Evolutionary conservation across 92 coral and sea anemone species (phyloP), one percentile per base, ranked within the genome.

Genomic region (Anthopleura xanthogrammica): DNA sequence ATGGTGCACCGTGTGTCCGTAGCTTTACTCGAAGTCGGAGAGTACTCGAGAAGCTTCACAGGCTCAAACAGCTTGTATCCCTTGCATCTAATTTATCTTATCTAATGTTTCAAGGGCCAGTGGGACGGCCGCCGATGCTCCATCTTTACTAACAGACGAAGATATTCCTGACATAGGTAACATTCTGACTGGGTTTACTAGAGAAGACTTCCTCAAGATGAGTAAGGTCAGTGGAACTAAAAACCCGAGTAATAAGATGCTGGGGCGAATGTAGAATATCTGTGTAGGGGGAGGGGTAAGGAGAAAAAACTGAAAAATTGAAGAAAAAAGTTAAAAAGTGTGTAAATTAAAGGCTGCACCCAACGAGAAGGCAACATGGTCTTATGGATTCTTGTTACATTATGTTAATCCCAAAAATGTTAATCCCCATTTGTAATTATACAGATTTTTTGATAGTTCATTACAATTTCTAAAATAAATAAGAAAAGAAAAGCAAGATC

Each of bases 131-230:
- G 86, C 64, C 13, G 86, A 85, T 60, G 90, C 87, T 1, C 83
- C 90, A 4, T 74, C 79, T 12, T 41, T 24, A 10, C 79, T 90
- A 11, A 52, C 83, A 54, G 90, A 84, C 52, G 86, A 87, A 24
- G 86, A 87, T 52, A 29, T 90, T 16, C 80, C 78, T 23, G 86
- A 90, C 60, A 20, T 90, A 62, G 90, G 83, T 17, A 79, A 73
- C 81, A 87, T 90, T 43, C 41, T 79, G 66, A 80, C 70, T 52
- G 93, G 93, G 36, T 80, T 90, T n/a, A 66, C 88, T 11, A 82
- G 64, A 50, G 83, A 86, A 29, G 93, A 90, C 83, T 90, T 90
- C 50, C 9, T 62, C 46, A 84, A 68, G 41, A 76, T 90, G 86
- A 83, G 56, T 14, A 74, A 80, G 60, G 93, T 90, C 43, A 52